Evolutionary conservation across 2,113 vertebrate species (phyloP), one percentile per base, ranked within the genome.

Genomic region (Amblyornis subalaris): DNA sequence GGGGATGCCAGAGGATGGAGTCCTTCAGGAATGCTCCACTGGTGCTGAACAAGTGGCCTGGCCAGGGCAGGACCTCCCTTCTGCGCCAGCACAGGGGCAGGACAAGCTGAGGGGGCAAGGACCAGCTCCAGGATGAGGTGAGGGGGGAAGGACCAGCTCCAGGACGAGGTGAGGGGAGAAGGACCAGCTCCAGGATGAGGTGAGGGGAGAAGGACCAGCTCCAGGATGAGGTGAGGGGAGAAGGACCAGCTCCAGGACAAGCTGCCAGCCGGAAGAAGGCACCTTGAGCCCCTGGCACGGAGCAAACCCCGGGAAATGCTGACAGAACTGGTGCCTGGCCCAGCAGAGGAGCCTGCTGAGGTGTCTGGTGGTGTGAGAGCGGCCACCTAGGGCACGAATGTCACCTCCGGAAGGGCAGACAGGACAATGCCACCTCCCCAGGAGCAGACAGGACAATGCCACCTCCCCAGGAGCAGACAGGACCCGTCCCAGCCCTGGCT

Each of bases 321-420:
- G 61, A 1, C 17, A 53, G 16, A 14, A 50, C 65, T 25, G 60
- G 31, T 38, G 38, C 58, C 28, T 47, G 58, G 29, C 55, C 33
- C 69, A 31, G 8, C 14, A 20, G 23, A 40, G 54, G 29, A 10
- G 3, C 15, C 17, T 42, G 62, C 12, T 4, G 50, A 25, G 36
- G 4, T 0, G 0, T 4, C 10, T 8, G 14, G 26, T 36, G 50
- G 10, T 42, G 2, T 5, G 38, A 51, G 31, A 7, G 14, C 36
- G 25, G 60, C 53, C 42, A 7, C 57, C 38, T 20, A 8, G 26
- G 69, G 9, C 53, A 42, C 36, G 48, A 6, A 47, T 5, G 81
- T 48, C 88, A 61, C 47, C 48, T 60, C 61, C 64, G 12, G 20
- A 19, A 42, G 24, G 14, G 57, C 65, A 69, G 44, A 22, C 0